Conservation (phyloP, 2,113 vertebrate species). For the Globicephala melas region DNA sequence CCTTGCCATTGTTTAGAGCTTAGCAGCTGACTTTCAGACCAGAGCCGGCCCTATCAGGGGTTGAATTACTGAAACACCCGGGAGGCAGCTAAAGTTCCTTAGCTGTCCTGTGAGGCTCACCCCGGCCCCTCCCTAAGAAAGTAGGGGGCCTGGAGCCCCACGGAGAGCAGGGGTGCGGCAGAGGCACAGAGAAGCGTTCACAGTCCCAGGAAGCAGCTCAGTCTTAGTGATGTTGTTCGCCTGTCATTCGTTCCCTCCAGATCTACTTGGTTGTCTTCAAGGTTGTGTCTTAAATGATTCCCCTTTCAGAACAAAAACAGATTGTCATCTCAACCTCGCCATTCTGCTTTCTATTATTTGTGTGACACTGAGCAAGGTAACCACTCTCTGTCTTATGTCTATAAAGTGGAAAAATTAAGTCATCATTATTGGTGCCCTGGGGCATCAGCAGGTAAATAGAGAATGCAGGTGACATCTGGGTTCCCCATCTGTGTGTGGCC, state of each 20-base stretch:
- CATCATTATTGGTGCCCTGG: not conserved
- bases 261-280: not conserved
- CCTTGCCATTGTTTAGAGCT: conserved; percentile 59
- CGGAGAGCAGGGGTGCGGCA: not conserved
- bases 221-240: not conserved
- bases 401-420: not conserved
- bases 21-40: conserved; percentile 66
- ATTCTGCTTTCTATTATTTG: not conserved
- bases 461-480: not conserved
- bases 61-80: conserved; percentile 27
- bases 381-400: not conserved
- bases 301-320: not conserved
- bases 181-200: not conserved
- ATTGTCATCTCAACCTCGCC: not conserved
- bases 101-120: not conserved
- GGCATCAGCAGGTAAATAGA: not conserved
- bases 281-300: not conserved
- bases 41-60: not conserved
- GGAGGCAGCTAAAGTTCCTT: conserved; percentile 21
- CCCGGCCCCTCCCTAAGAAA: not conserved
- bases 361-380: not conserved
- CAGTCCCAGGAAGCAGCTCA: not conserved
- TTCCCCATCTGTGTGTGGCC: not conserved
- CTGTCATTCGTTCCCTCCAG: not conserved
- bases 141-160: not conserved